These are phyloP conservation scores for Stictonetta naevosa DNA, from an alignment of 2,113 vertebrate species.

Conservation along the genomic window DNA sequence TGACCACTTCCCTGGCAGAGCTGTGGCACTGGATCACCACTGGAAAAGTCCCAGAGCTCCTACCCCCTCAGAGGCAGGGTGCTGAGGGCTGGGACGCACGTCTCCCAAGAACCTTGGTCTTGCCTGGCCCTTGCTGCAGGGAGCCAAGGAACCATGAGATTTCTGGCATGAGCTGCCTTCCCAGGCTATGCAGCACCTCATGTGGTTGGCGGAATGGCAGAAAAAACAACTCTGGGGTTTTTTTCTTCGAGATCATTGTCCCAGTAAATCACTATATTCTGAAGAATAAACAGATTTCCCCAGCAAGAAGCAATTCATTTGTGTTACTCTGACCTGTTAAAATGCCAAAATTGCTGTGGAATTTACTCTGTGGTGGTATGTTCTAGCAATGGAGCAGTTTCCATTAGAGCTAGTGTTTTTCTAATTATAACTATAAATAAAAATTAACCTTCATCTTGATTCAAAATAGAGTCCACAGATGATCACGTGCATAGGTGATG, in stretches of 20 bases:
- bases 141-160: not conserved
- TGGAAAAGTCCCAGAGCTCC: not conserved
- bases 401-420: constrained; percentile 28
- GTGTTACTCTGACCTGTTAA: constrained; percentile 16
- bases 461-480: constrained; percentile 14
- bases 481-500: constrained; percentile 21
- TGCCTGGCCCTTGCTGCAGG: not conserved
- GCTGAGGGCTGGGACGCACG: not conserved
- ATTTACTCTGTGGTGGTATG: not conserved
- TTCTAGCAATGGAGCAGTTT: not conserved
- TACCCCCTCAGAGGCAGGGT: rapidly evolving
- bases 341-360: constrained; percentile 42
- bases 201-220: rapidly evolving
- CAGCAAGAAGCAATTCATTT: constrained; percentile 4
- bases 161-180: not conserved
- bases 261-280: not conserved
- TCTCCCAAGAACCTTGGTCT: not conserved
- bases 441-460: not conserved
- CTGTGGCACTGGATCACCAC: not conserved
- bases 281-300: constrained; percentile 2
- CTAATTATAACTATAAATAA: constrained; percentile 52
- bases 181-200: not conserved
- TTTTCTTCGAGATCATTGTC: not conserved
- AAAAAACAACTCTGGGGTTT: not conserved
- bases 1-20: not conserved